Evolutionary conservation across 2,113 vertebrate species (phyloP).

Genomic region (Oceanodroma tethys): DNA sequence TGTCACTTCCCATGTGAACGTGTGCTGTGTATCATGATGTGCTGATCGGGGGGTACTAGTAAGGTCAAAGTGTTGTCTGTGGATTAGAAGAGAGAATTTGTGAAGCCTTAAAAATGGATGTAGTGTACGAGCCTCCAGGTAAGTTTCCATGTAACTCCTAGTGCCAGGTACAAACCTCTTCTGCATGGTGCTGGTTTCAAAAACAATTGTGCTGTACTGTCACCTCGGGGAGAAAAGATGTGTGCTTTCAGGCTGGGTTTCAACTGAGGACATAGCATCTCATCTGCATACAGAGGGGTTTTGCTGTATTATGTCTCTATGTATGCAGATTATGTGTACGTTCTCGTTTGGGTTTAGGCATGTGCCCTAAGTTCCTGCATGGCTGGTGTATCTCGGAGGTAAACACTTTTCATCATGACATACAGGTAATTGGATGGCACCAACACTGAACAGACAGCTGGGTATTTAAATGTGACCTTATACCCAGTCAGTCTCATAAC

Average conservation of each 20-base stretch:
- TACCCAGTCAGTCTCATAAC: not conserved
- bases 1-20: not conserved
- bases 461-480: constrained; percentile 39
- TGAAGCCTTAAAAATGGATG: not conserved
- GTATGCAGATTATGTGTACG: fast-evolving
- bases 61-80: not conserved
- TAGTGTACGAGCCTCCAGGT: not conserved
- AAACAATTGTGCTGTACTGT: not conserved
- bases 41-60: too few species aligned
- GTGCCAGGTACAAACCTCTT: not conserved
- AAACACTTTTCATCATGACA: not conserved
- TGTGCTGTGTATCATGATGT: not conserved
- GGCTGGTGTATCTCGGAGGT: not conserved
- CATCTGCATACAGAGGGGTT: not conserved
- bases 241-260: not conserved
- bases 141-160: not conserved
- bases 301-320: not conserved
- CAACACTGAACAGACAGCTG: not conserved
- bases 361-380: not conserved
- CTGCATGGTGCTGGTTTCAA: not conserved
- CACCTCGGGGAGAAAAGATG: not conserved
- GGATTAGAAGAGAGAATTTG: not conserved
- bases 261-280: not conserved
- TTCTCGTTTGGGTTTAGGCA: not conserved
- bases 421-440: not conserved